Base-by-base conservation (phyloP, 2,113 vertebrate species). In the Mobula hypostoma region DNA sequence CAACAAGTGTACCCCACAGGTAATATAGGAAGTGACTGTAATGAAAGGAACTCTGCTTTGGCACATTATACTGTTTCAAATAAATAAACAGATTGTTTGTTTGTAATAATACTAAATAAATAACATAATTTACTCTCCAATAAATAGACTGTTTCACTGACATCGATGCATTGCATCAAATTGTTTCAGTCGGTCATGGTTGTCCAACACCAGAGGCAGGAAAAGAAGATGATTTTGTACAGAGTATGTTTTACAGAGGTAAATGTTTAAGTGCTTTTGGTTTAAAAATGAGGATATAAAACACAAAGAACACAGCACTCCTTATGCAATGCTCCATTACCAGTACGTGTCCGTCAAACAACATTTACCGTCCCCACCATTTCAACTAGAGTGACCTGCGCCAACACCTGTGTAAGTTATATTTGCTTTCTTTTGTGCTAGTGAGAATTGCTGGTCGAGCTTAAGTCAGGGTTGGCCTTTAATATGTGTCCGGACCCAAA, bases 41-140 rank as follows among this genome's bases (percentile, higher is more conserved):
- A 93, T 93, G 91, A 74, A 93, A 93, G 85, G 70, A 93, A 48
- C 68, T 93, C 91, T 74, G 40, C 68, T 93, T 93, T 93, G 91
- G 91, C 91, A 93, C 70, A 93, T 74, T 93, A 48, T 72, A 93
- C 70, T 93, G 91, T 74, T 93, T 76, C 68, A 93, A 93, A 93
- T 93, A 93, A 93, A 93, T 93, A 93, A 93, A 93, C 91, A 93
- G 91, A 48, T 74, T 93, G 91, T 93, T 74, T 93, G 91, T 93
- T 93, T 93, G 91, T 93, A 93, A 93, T 93, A 93, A 93, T 74
- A 93, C 91, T 93, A 93, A 93, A 93, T 93, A 93, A 93, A 93
- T 93, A 93, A 74, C 91, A 93, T 93, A 93, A 93, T 93, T 93
- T 93, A 93, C 91, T 93, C 68, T 93, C 91, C 91, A 93, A 93